phyloP scores from a whole-genome alignment of 2,888 invertebrate species.

The Imbricaverruca yamaguchii region DNA sequence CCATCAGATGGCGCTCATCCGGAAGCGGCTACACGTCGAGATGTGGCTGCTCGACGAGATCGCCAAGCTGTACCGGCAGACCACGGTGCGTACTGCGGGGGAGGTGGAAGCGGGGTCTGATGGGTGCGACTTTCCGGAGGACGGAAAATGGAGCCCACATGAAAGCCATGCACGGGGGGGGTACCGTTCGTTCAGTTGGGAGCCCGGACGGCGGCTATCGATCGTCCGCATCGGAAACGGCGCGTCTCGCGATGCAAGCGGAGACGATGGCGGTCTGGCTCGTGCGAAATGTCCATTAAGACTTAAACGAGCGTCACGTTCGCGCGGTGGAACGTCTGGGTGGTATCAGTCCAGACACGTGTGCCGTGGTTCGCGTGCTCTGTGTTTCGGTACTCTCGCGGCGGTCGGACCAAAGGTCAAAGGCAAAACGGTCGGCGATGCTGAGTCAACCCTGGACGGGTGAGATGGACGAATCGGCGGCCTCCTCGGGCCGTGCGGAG shows the following conservation, averaged over 20 bases:
- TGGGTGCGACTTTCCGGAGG: neutral
- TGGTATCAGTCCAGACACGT: accelerated
- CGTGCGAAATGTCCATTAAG: neutral
- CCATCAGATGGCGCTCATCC: conserved; percentile 95
- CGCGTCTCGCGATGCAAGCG: no score
- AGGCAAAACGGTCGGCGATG: no score
- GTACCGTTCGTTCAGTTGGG: neutral
- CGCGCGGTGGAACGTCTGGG: neutral
- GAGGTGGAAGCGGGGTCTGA: neutral
- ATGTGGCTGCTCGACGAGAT: conserved; percentile 97
- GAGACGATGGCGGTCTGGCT: no score
- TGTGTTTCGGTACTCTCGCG: no score
- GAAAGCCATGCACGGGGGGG: neutral
- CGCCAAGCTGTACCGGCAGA: conserved; percentile 63
- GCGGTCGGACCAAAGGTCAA: no score
- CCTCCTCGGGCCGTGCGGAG: no score
- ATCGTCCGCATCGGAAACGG: no score
- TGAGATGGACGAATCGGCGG: no score
- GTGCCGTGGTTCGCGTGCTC: no score
- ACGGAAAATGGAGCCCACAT: neutral
- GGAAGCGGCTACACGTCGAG: conserved; percentile 90
- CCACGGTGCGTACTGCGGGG: neutral
- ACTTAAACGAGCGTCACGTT: neutral
- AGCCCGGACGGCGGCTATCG: no score
- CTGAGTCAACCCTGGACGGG: no score